Evolutionary conservation across 2,797 vertebrate species (phyloP).

Genomic region (Saxicola maurus): DNA sequence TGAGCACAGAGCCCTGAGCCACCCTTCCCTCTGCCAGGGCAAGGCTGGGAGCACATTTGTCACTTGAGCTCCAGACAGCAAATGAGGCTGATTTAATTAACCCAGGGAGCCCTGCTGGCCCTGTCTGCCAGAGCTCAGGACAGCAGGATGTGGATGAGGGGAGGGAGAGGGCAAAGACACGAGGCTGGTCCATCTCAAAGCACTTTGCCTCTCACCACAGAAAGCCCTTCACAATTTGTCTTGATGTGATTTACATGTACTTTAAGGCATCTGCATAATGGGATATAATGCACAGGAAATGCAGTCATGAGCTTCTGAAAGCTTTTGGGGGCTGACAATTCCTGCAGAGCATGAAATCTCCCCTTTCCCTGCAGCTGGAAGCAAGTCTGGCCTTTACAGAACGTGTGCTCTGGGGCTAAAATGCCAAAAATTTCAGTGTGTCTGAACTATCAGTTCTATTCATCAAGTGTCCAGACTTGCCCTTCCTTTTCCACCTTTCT

Average conservation of each 20-base stretch:
- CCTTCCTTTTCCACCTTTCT: background rate
- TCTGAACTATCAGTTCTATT: background rate
- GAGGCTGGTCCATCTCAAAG: background rate
- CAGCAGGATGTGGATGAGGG: background rate
- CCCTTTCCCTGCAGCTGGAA: background rate
- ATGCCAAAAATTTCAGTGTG: background rate
- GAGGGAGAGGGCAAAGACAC: background rate
- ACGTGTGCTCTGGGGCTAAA: rapidly evolving
- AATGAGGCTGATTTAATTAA: constrained; percentile 31
- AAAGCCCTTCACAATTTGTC: constrained; percentile 4
- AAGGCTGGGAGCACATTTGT: constrained; percentile 1
- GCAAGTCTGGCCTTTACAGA: background rate
- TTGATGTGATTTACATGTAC: constrained; percentile 37
- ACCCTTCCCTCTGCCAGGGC: background rate
- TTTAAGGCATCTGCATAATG: constrained; percentile 28
- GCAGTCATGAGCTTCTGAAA: background rate
- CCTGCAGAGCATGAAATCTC: background rate
- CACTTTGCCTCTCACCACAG: background rate
- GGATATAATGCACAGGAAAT: background rate
- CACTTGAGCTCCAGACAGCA: constrained; percentile 27
- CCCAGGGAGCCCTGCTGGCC: background rate
- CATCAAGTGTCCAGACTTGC: background rate
- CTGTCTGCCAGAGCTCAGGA: background rate
- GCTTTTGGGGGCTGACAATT: background rate
- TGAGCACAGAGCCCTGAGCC: background rate